Evolutionary conservation across 2,797 vertebrate species (phyloP).

Genomic region (Catharus ustulatus): DNA sequence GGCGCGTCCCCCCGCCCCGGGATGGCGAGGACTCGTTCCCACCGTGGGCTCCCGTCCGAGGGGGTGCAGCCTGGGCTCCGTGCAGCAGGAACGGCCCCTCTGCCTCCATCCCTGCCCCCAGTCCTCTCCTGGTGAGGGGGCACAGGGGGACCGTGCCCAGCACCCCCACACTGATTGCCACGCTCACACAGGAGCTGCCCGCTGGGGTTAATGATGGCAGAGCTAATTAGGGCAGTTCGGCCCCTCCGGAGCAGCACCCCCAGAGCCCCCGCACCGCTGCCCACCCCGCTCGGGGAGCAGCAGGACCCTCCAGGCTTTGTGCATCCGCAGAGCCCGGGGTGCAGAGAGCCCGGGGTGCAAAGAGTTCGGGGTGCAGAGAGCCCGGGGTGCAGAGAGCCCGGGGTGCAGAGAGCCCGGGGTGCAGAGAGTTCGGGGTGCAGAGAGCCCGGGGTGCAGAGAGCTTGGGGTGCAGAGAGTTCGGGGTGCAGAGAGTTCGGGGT

Average conservation of each 20-base stretch:
- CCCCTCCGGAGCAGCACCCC: not conserved
- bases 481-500: too few species aligned
- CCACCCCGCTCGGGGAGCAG: not conserved
- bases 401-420: too few species aligned
- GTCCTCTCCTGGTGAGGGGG: not conserved
- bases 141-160: not conserved
- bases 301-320: not conserved
- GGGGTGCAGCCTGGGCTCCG: not conserved
- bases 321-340: not conserved
- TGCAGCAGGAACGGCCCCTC: not conserved
- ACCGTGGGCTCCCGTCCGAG: not conserved
- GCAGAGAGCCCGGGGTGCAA: not conserved
- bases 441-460: too few species aligned
- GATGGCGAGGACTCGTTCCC: not conserved
- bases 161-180: rapidly evolving
- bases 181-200: not conserved
- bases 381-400: too few species aligned
- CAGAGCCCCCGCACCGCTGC: not conserved
- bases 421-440: too few species aligned
- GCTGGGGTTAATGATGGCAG: not conserved
- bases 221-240: constrained; percentile 28
- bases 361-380: too few species aligned
- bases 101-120: not conserved
- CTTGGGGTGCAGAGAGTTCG: too few species aligned
- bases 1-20: not conserved